Base-by-base conservation (phyloP, 2,888 invertebrate genomes). In the Protonemura montana region DNA sequence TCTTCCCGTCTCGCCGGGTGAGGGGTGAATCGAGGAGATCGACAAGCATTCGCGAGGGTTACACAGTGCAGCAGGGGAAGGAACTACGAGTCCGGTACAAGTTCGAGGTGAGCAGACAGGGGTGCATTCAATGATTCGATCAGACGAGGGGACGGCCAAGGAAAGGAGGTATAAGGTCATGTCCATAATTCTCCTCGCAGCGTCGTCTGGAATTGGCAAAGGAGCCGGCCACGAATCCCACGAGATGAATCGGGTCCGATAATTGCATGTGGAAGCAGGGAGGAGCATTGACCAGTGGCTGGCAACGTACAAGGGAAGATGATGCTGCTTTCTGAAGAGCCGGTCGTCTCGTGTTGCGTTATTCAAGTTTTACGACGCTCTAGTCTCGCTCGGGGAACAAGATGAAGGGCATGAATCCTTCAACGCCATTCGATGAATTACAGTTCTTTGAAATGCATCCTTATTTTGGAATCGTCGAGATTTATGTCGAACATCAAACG, bases 241-340 rank as follows among this genome's bases (percentile, higher is more conserved):
- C 59, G 59, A 59, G 59, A 59, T 59, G 59, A 59, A 59, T 59
- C 59, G 59, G 21, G 59, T 59, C 59, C 13, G 59, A 59, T 59
- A 59, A 59, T 59, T 59, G 59, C 59, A 59, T 35, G 59, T 59
- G 3, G 59, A 13, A 2, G 59, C 21, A 59, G 59, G 59, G 59
- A 59, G 59, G 59, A 59, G 59, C 59, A 59, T 10, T 59, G 21
- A 59, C 59, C 59, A 59, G 35, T 59, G 59, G 59, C 59, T 88
- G 87, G 88, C 87, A 89, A 88, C 87, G 41, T n/a, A n/a, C n/a
- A 87, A 87, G 88, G 88, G 81, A 25, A n/a, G 59, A 41, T 42
- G 59, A 84, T 16, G 41, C 35, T 0, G 27, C 25, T 10, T 27
- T 21, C n/a, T 42, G 42, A 35, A 84, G 59, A 41, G n/a, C n/a